A percentile compares a stretch with the other conserved stretches of the same genome.
Conservation (phyloP, 2,888 invertebrate genomes). For the Criorhina ranunculi region DNA sequence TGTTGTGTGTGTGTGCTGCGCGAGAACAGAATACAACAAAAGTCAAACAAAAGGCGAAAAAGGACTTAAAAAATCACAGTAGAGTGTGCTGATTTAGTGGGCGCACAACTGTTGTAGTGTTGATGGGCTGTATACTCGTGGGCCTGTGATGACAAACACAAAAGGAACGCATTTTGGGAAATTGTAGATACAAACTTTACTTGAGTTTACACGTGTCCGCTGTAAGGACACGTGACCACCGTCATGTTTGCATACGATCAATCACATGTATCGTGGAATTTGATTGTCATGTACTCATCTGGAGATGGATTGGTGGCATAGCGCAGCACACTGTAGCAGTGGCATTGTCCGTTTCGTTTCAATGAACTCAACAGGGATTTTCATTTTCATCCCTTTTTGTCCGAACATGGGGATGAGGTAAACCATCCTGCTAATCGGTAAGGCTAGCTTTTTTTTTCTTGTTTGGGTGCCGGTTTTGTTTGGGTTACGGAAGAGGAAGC, state of each 20-base stretch:
- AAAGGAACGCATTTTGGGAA: conserved; percentile 76
- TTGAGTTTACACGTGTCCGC: conserved; percentile 82
- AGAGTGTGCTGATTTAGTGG: conserved; percentile 73
- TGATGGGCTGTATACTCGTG: conserved; percentile 53
- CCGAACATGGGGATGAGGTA: conserved; percentile 54
- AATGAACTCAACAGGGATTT: conserved; percentile 62
- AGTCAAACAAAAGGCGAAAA: conserved; percentile 70
- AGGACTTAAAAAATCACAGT: conserved; percentile 69
- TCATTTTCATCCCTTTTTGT: conserved; percentile 49
- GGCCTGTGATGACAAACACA: conserved; percentile 58
- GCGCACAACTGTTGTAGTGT: conserved; percentile 38
- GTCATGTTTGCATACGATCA: conserved; percentile 85
- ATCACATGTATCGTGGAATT: conserved; percentile 77
- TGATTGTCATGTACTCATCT: conserved; percentile 71
- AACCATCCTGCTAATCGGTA: conserved; percentile 74
- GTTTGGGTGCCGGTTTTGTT: conserved; percentile 22
- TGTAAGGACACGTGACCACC: conserved; percentile 84
- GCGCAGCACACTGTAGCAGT: conserved; percentile 28
- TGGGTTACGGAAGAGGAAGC: neutral
- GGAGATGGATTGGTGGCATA: conserved; percentile 72
- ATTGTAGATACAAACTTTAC: conserved; percentile 76
- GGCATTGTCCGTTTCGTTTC: conserved; percentile 71
- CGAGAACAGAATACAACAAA: conserved; percentile 37
- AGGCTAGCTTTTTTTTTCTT: conserved; percentile 13
- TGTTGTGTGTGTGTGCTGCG: conserved; percentile 8